Base-by-base conservation (phyloP, 2,113 vertebrate species). In the Fregetta grallaria region DNA sequence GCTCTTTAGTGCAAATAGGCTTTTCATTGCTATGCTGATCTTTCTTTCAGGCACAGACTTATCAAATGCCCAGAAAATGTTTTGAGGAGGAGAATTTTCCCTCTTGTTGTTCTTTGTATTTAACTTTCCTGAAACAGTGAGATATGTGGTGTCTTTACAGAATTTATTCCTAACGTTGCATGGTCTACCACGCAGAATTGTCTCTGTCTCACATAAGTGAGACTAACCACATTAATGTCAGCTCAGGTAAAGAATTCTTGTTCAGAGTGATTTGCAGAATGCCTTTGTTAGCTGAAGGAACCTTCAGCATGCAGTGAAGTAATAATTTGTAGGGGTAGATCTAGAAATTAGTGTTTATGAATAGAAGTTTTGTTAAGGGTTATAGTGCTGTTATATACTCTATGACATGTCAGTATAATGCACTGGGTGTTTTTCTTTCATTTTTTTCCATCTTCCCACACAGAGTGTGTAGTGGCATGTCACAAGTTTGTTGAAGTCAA, bases 381-480 rank as follows among this genome's bases (percentile, higher is more conserved):
- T 68, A 1, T 6, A 18, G 38, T 49, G 30, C 40, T 67, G 38
- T 76, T 55, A 2, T 2, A 3, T 53, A 23, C 13, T 9, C 7
- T 22, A 0, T 38, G 27, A 36, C 22, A 1, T 5, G 21, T 23
- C 36, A 55, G 1, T 34, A 27, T 71, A 16, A 86, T 38, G 11
- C 42, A 29, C 34, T 6, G 9, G 3, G 5, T 61, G 25, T 14
- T 71, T 65, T 45, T 81, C 18, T 79, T 26, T 29, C 23, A 1
- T 1, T 70, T 63, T 17, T 83, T 67, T 58, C 19, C 42, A 2
- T 65, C 34, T 80, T 80, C 14, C 78, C 65, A 56, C 47, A 16
- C 97, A 99, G 99, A 99, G 73, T 98, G 98, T 61, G 98, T 99
- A 66, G 97, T 99, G 52, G 99, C 99, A 52, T 99, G 99, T 96